phyloP scores from a whole-genome alignment of 2,113 vertebrate genomes.

The Sitta europaea region DNA sequence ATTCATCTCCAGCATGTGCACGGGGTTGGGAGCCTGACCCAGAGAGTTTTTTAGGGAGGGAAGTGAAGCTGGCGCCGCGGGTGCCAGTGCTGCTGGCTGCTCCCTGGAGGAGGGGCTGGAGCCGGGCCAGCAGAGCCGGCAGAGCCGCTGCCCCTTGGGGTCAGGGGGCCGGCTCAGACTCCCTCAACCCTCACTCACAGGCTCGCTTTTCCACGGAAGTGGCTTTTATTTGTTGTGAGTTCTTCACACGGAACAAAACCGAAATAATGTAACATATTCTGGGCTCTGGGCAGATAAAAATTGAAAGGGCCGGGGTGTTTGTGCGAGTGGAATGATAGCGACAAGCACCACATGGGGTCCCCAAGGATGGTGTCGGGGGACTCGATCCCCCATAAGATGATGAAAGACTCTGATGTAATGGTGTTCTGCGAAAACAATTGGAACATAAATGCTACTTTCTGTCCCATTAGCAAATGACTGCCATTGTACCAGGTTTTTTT shows the following conservation, averaged over 20 bases:
- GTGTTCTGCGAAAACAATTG: slow-evolving; percentile 15
- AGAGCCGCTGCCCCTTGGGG: slow-evolving; percentile 2
- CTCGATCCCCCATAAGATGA: neutral
- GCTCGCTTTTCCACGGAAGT: neutral
- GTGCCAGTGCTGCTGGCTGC: neutral
- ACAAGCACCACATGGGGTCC: neutral
- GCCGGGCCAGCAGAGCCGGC: neutral
- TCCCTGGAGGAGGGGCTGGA: neutral
- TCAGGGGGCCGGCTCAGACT: neutral
- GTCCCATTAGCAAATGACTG: slow-evolving; percentile 20
- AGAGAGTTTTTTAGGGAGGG: neutral
- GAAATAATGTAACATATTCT: neutral
- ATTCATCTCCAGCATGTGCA: neutral
- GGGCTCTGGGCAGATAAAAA: slow-evolving; percentile 11
- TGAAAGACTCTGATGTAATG: slow-evolving; percentile 35
- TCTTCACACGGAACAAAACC: slow-evolving; percentile 17
- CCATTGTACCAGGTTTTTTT: slow-evolving; percentile 16
- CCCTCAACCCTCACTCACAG: neutral
- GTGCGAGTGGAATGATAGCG: neutral
- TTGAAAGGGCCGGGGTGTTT: neutral
- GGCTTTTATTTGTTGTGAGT: slow-evolving; percentile 23
- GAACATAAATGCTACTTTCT: neutral
- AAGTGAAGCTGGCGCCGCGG: neutral
- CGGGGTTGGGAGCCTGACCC: neutral
- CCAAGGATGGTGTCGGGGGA: neutral